Conservation (phyloP, 2,888 invertebrate genomes). For the Notocelia uddmanniana region DNA sequence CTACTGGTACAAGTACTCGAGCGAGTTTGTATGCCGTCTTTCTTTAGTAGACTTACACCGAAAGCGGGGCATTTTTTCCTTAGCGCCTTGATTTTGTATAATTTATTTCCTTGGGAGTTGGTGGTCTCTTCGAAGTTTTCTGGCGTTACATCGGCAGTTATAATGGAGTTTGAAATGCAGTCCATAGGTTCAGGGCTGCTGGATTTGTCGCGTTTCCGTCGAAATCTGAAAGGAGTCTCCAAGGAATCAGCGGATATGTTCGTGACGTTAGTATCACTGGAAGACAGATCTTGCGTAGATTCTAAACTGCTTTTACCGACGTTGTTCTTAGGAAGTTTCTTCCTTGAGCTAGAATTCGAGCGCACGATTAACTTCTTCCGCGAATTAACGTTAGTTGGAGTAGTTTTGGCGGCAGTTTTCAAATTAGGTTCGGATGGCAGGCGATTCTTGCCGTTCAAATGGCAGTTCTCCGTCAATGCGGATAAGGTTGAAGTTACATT, state of each 20-base stretch:
- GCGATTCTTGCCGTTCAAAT: slow-evolving; percentile 79
- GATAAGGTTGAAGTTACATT: slow-evolving; percentile 78
- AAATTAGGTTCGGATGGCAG: slow-evolving; percentile 76
- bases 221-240: slow-evolving; percentile 77
- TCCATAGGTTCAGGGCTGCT: slow-evolving; percentile 82
- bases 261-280: slow-evolving; percentile 81
- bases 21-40: slow-evolving; percentile 79
- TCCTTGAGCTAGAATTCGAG: slow-evolving; percentile 76
- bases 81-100: slow-evolving; percentile 81
- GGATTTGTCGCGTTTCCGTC: slow-evolving; percentile 79
- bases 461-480: slow-evolving; percentile 78
- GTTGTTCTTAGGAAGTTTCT: slow-evolving; percentile 74
- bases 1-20: slow-evolving; percentile 77
- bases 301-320: slow-evolving; percentile 67
- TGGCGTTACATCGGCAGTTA: slow-evolving; percentile 77
- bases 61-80: slow-evolving; percentile 79
- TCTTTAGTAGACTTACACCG: slow-evolving; percentile 74
- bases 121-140: slow-evolving; percentile 79
- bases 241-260: slow-evolving; percentile 81
- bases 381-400: slow-evolving; percentile 59
- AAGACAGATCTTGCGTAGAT: slow-evolving; percentile 76
- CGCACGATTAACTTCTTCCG: slow-evolving; percentile 78
- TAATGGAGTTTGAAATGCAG: slow-evolving; percentile 72
- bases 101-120: slow-evolving; percentile 81
- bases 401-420: slow-evolving; percentile 63